Evolutionary conservation across 2,113 vertebrate species (phyloP).

Genomic region (western clawed frog (Xenopus tropicalis)): DNA sequence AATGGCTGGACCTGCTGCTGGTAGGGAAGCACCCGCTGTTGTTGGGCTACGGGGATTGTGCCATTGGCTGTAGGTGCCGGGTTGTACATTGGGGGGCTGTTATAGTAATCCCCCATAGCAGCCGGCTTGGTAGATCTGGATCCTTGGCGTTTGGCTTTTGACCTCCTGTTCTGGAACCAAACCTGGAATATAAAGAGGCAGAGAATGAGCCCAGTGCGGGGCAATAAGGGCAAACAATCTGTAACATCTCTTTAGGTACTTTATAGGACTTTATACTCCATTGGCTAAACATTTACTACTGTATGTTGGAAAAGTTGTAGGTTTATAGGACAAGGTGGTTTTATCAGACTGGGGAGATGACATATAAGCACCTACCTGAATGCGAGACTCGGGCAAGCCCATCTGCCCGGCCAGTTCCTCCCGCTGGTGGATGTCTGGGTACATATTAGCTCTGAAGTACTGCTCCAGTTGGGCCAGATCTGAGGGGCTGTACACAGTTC

Average conservation of each 20-base stretch:
- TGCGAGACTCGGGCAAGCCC: slow-evolving; percentile 79
- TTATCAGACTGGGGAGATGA: too few relatives aligned
- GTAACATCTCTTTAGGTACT: too few relatives aligned
- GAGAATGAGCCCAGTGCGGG: neutral
- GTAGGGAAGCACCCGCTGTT: neutral
- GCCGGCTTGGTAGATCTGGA: slow-evolving; percentile 30
- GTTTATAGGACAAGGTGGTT: too few relatives aligned
- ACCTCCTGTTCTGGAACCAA: slow-evolving; percentile 89
- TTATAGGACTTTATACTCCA: too few relatives aligned
- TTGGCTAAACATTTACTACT: too few relatives aligned
- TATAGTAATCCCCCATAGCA: neutral
- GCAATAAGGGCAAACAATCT: too few relatives aligned
- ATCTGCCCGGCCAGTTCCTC: slow-evolving; percentile 82
- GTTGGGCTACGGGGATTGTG: neutral
- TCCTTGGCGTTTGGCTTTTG: slow-evolving; percentile 80
- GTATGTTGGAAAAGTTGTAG: too few relatives aligned
- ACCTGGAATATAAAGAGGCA: slow-evolving; percentile 61
- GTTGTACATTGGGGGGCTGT: neutral
- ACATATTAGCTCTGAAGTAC: slow-evolving; percentile 79
- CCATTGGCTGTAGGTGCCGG: neutral
- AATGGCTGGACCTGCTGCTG: neutral
- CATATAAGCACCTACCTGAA: slow-evolving; percentile 70
- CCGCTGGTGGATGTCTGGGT: slow-evolving; percentile 83
- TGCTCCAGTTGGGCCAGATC: too few relatives aligned
- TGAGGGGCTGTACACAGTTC: too few relatives aligned